Evolutionary conservation across 2,113 vertebrate species (phyloP), one percentile per base, ranked within the genome.

Genomic region (Falco punctatus): DNA sequence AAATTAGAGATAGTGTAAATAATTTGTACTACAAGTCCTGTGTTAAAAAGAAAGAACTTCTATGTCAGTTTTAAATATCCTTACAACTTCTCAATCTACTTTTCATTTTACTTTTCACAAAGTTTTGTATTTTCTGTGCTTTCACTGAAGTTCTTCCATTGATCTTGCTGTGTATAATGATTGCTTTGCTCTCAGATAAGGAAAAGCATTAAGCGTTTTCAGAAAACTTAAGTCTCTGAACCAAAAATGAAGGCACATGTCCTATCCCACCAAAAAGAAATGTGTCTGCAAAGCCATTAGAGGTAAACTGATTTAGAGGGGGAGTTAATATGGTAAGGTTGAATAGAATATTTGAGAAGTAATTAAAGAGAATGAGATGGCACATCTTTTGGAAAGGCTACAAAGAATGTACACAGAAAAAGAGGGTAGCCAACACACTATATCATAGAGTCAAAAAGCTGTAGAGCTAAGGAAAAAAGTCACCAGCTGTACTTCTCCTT

Each of bases 191-290:
- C 72, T 80, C 15, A 48, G 20, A 40, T n/a, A 82, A 58, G 13
- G 30, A 81, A 87, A 67, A 79, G 4, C 11, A n/a, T 27, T 59
- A 21, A 44, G 20, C 0, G 1, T 55, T 89, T 84, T 75, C 44
- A 44, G 48, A 66, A 72, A 92, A 64, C n/a, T 13, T 55, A 59
- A 5, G 6, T 61, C 8, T 75, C 35, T 69, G 44, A 79, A 59
- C 4, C 1, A 30, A 74, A 78, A 87, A n/a, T 8, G 4, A 12
- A 49, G 40, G 9, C 3, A 20, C 1, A 1, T 4, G 7, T 81
- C 24, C 32, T 30, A 9, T 14, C 3, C 20, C 16, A 48, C 11
- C 8, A 55, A 46, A n/a, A 23, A 61, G n/a, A 72, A 86, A 24
- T 3, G 1, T 52, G 13, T 3, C n/a, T 79, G 48, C 35, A 85